Conservation (phyloP, 2,888 invertebrate genomes). For the Cataglyphis albicans region DNA sequence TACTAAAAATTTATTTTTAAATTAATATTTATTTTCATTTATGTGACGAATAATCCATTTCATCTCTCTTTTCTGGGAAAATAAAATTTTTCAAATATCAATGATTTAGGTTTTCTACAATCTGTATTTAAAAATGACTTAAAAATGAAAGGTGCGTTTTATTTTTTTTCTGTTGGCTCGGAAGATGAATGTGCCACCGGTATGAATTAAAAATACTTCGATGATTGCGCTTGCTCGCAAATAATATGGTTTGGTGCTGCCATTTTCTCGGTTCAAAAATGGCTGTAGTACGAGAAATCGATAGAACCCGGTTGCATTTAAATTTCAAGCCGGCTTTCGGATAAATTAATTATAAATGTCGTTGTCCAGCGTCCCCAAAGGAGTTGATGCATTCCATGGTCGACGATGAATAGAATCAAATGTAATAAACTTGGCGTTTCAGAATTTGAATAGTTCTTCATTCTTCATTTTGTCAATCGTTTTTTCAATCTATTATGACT, state of each 20-base stretch:
- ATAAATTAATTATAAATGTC: constrained; percentile 70
- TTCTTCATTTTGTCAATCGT: constrained; percentile 18
- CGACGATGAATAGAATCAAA: constrained; percentile 21
- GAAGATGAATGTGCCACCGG: constrained; percentile 3
- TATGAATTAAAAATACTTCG: constrained; percentile 26
- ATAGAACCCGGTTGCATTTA: constrained; percentile 70
- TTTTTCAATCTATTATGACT: constrained; percentile 9
- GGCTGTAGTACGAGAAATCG: constrained; percentile 64
- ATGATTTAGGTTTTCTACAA: not conserved
- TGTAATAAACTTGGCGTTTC: not conserved
- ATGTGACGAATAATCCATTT: not conserved
- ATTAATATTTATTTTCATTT: not conserved
- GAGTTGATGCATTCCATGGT: constrained; percentile 18
- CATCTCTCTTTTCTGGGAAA: not conserved
- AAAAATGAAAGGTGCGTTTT: not conserved
- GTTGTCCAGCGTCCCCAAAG: constrained; percentile 27
- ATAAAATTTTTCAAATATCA: not conserved
- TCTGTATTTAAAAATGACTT: constrained; percentile 18
- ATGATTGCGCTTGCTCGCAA: constrained; percentile 8
- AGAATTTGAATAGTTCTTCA: not conserved
- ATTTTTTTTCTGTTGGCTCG: not conserved
- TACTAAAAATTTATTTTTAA: not conserved
- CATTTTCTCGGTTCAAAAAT: constrained; percentile 49
- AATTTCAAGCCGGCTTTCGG: constrained; percentile 71
- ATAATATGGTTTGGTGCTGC: constrained; percentile 54